A percentile compares a stretch with the other conserved stretches of the same genome.
These are phyloP conservation scores for Brachionus sp. DNA, from an alignment of 1,140 invertebrate species.

Conservation along the genomic window DNA sequence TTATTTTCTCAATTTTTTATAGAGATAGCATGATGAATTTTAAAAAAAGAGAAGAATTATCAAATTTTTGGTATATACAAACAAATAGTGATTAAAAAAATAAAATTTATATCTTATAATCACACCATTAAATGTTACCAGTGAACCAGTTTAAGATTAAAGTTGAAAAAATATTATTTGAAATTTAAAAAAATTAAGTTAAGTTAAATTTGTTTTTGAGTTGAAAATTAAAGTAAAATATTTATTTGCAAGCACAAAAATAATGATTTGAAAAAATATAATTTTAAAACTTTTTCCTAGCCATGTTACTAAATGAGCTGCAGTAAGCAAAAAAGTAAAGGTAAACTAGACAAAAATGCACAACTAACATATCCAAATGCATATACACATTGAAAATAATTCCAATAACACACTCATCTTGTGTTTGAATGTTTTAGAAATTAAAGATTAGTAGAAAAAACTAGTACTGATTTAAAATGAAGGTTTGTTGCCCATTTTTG, in stretches of 20 bases:
- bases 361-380: constrained; percentile 13
- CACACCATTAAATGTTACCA: no score
- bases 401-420: not conserved
- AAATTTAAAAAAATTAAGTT: not conserved
- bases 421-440: constrained; percentile 43
- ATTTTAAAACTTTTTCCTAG: not conserved
- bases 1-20: no score
- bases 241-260: not conserved
- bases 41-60: no score
- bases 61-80: no score
- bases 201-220: not conserved
- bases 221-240: not conserved
- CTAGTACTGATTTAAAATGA: constrained; percentile 33
- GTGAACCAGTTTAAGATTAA: no score
- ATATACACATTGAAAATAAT: constrained; percentile 13
- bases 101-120: no score
- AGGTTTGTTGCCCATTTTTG: constrained; percentile 2
- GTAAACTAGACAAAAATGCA: not conserved
- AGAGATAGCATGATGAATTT: no score
- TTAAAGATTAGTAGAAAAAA: constrained; percentile 30
- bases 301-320: not conserved
- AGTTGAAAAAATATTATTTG: no score
- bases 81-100: no score
- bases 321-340: not conserved
- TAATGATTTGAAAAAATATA: not conserved